Evolutionary conservation across 2,113 vertebrate genomes (phyloP).

Genomic region (Neotoma lepida): DNA sequence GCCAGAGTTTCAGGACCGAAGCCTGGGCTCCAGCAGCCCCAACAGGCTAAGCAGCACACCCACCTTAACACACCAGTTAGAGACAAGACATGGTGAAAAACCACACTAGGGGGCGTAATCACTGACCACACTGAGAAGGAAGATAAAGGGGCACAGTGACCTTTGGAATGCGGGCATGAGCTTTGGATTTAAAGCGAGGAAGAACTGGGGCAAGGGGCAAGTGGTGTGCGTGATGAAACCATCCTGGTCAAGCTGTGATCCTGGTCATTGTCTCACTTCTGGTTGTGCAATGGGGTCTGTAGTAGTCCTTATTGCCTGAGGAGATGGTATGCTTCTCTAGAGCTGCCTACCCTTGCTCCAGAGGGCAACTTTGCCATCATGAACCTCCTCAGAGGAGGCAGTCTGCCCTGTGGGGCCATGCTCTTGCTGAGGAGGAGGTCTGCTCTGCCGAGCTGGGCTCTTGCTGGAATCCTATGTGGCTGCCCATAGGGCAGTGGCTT

Average conservation of each 20-base stretch:
- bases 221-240: not conserved
- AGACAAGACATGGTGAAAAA: not conserved
- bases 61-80: not conserved
- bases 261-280: not conserved
- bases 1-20: not conserved
- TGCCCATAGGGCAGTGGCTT: not conserved
- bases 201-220: not conserved
- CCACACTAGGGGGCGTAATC: too few species aligned
- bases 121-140: not conserved
- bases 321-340: not conserved
- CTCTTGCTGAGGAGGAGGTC: not conserved
- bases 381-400: too few species aligned
- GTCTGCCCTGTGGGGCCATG: not conserved
- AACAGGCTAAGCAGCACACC: not conserved
- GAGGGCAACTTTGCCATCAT: fast-evolving
- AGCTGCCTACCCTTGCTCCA: not conserved
- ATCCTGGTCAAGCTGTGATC: not conserved
- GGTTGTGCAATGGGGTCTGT: not conserved
- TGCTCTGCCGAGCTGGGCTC: not conserved
- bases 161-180: not conserved
- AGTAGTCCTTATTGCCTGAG: not conserved
- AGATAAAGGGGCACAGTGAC: not conserved
- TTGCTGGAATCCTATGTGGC: not conserved
- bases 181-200: not conserved
- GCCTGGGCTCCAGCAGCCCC: not conserved